Conservation (phyloP, 2,888 invertebrate genomes). For the Pharmacophagus antenor region DNA sequence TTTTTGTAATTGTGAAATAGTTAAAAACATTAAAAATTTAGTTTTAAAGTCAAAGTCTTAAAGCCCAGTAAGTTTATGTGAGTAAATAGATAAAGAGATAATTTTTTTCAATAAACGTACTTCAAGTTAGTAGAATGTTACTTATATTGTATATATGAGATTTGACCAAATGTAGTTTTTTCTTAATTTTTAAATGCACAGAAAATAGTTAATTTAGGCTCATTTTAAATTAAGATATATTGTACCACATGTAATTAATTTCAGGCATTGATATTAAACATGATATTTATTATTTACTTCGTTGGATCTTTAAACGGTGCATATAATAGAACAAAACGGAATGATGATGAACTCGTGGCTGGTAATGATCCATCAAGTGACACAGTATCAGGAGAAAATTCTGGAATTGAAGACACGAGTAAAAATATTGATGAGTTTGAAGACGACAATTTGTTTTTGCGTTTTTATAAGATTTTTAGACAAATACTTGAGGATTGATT, state of each 20-base stretch:
- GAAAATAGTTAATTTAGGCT: background rate
- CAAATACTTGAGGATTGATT: background rate
- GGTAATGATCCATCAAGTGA: background rate
- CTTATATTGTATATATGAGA: too few species aligned
- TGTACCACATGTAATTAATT: constrained; percentile 1
- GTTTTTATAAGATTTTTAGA: background rate
- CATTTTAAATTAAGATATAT: background rate
- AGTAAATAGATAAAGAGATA: too few species aligned
- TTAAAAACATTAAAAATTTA: background rate
- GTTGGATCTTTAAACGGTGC: constrained; percentile 8
- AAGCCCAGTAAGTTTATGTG: too few species aligned
- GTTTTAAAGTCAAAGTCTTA: too few species aligned
- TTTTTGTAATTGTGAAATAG: background rate
- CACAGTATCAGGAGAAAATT: background rate
- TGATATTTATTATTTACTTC: constrained; percentile 2
- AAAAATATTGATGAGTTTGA: background rate
- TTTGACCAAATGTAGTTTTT: too few species aligned
- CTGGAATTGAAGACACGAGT: background rate
- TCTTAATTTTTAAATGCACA: background rate
- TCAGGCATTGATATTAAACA: constrained; percentile 4
- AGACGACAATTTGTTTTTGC: background rate
- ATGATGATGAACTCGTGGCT: background rate
- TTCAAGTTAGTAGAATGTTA: too few species aligned
- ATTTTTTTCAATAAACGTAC: too few species aligned
- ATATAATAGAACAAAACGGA: constrained; percentile 24